phyloP scores from a whole-genome alignment of 1,140 invertebrate species.

The Dinothrombium tinctorium region DNA sequence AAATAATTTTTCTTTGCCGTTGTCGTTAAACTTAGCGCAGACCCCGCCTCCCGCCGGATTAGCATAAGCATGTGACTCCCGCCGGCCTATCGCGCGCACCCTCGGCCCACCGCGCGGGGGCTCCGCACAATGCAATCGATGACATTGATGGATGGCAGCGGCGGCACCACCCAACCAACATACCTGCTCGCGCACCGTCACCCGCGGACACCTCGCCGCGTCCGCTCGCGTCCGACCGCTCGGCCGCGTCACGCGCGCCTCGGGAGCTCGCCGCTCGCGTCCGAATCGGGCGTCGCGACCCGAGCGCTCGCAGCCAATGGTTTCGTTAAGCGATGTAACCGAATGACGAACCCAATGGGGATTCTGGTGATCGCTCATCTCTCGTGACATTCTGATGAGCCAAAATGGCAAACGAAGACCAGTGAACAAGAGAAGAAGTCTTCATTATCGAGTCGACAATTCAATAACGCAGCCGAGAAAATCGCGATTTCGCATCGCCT shows the following conservation, averaged over 20 bases:
- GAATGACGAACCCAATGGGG: constrained; percentile 2
- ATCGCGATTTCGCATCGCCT: too few relatives aligned
- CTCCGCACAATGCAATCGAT: too few relatives aligned
- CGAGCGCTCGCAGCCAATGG: too few relatives aligned
- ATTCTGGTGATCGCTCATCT: constrained; percentile 2
- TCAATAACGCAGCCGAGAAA: too few relatives aligned
- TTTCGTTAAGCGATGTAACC: too few relatives aligned
- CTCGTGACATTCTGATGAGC: constrained; percentile 5
- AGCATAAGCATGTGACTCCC: constrained; percentile 29
- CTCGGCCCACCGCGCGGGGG: too few relatives aligned
- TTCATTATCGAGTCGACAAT: too few relatives aligned
- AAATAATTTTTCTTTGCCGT: constrained; percentile 24
- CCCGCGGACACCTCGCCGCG: too few relatives aligned
- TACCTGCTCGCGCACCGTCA: background rate
- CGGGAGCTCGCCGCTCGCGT: background rate
- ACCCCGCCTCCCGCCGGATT: constrained; percentile 25
- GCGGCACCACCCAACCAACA: too few relatives aligned
- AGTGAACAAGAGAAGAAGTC: background rate
- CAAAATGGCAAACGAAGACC: background rate
- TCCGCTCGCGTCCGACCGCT: background rate
- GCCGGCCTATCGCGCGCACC: constrained; percentile 24
- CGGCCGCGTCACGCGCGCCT: background rate
- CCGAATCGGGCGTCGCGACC: background rate
- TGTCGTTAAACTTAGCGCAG: constrained; percentile 18
- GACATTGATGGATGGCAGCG: too few relatives aligned